Evolutionary conservation across 2,888 invertebrate genomes (phyloP).

Genomic region (Leptopterna dolabrata): DNA sequence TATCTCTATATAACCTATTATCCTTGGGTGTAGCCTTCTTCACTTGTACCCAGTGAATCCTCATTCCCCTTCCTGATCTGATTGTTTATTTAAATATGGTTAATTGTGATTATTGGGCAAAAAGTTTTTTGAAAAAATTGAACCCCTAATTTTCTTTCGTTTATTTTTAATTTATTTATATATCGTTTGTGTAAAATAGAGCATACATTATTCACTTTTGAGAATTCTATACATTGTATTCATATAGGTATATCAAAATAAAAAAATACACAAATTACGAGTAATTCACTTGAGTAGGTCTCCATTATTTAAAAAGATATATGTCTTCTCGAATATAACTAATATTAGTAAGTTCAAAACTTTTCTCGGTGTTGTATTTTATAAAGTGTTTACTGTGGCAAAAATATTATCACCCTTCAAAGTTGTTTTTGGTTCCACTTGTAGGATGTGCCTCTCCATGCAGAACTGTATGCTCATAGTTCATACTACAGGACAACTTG

Average conservation of each 20-base stretch:
- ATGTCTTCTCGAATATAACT: constrained; percentile 57
- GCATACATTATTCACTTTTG: constrained; percentile 59
- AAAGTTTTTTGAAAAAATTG: constrained; percentile 29
- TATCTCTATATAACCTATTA: constrained; percentile 20
- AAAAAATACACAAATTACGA: constrained; percentile 59
- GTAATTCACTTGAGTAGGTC: constrained; percentile 58
- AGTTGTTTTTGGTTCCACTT: constrained; percentile 26
- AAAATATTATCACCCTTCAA: constrained; percentile 33
- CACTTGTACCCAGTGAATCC: constrained; percentile 7
- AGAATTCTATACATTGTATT: constrained; percentile 56
- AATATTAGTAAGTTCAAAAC: constrained; percentile 57
- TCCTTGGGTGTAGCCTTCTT: constrained; percentile 39
- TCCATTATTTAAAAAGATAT: constrained; percentile 57
- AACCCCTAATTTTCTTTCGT: neutral
- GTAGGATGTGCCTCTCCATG: constrained; percentile 31
- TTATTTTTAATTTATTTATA: neutral
- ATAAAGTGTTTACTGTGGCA: constrained; percentile 57
- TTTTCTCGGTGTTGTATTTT: constrained; percentile 60
- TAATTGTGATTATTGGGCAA: neutral
- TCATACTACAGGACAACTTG: constrained; percentile 1
- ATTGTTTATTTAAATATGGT: neutral
- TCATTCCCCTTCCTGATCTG: neutral
- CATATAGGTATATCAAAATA: constrained; percentile 56
- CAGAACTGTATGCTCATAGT: constrained; percentile 31
- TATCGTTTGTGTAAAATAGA: constrained; percentile 56